phyloP scores from a whole-genome alignment of 2,888 invertebrate species.

The Oscheius sp. region DNA sequence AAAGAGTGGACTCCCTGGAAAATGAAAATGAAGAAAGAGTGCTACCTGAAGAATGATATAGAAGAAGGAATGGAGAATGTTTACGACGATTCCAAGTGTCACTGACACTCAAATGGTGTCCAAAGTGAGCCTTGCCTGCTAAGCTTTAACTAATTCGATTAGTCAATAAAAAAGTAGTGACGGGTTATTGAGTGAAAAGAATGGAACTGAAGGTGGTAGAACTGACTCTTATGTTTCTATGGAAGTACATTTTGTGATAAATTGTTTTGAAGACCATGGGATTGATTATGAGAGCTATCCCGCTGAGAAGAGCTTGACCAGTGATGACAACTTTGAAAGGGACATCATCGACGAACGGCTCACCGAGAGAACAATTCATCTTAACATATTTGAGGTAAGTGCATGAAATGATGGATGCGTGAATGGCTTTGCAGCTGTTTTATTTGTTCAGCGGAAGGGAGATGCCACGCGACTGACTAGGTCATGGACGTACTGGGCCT shows the following conservation, averaged over 20 bases:
- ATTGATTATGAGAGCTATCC: slow-evolving; percentile 4
- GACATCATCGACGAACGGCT: neutral
- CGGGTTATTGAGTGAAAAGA: too few relatives aligned
- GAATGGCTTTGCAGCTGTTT: slow-evolving; percentile 20
- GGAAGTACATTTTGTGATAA: slow-evolving; percentile 14
- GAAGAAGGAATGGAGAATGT: neutral
- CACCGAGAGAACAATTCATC: slow-evolving; percentile 23
- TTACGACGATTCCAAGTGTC: slow-evolving; percentile 5
- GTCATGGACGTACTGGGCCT: neutral
- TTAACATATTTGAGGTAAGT: neutral
- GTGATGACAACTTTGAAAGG: slow-evolving; percentile 3
- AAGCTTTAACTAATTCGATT: too few relatives aligned
- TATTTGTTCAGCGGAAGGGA: slow-evolving; percentile 19
- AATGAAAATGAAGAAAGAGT: neutral
- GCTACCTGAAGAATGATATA: slow-evolving; percentile 11
- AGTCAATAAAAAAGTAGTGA: too few relatives aligned
- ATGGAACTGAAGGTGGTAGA: too few relatives aligned
- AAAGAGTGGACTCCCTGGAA: slow-evolving; percentile 7
- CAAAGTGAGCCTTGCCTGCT: neutral
- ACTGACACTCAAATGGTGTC: neutral
- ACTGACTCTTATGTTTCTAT: slow-evolving; percentile 11
- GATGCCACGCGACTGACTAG: slow-evolving; percentile 4
- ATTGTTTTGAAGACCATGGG: slow-evolving; percentile 4
- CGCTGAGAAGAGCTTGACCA: slow-evolving; percentile 4
- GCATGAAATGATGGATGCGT: neutral